These are phyloP conservation scores for Pseudoatta argentina DNA, from an alignment of 1,140 invertebrate genomes.

Conservation along the genomic window DNA sequence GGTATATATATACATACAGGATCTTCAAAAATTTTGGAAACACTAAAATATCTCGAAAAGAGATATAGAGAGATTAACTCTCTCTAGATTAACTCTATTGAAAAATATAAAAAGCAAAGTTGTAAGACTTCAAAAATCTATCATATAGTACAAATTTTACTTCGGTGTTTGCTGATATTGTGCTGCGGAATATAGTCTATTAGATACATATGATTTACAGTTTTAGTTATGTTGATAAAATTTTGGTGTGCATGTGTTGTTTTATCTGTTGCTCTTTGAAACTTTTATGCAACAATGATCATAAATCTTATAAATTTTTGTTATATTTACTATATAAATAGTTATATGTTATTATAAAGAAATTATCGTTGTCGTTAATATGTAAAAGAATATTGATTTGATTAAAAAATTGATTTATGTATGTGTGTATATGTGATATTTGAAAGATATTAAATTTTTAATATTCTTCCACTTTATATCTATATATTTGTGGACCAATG, in stretches of 20 bases:
- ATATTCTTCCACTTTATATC: not conserved
- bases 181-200: not conserved
- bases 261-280: not conserved
- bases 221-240: not conserved
- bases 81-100: too few relatives aligned
- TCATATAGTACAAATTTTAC: not conserved
- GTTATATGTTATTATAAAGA: not conserved
- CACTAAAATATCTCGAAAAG: too few relatives aligned
- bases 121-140: not conserved
- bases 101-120: slow-evolving; percentile 21
- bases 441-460: slow-evolving; percentile 37
- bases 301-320: not conserved
- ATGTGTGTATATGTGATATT: not conserved
- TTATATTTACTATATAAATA: not conserved
- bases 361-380: slow-evolving; percentile 13
- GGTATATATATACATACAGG: not conserved
- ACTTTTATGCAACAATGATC: not conserved
- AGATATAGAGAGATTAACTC: too few relatives aligned
- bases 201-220: not conserved
- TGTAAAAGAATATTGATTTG: slow-evolving; percentile 15
- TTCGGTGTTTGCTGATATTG: not conserved
- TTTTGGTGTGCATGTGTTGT: not conserved
- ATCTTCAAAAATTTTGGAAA: not conserved
- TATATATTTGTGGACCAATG: slow-evolving; percentile 12
- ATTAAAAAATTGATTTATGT: not conserved